Conservation (phyloP, 2,797 vertebrate species). For the Streptopelia turtur region DNA sequence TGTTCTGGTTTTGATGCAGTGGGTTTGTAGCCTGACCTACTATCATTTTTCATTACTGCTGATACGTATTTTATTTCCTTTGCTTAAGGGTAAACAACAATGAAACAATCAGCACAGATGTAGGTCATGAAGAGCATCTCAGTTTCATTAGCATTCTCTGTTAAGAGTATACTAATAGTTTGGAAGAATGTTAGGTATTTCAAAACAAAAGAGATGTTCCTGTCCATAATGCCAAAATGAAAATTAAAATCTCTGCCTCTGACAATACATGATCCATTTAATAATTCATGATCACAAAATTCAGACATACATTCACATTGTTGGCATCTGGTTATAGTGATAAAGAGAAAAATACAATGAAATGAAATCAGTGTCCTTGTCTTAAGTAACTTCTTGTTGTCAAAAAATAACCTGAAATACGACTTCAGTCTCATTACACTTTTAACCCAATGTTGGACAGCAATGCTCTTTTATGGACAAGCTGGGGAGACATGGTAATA, state of each 20-base stretch:
- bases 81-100: slow-evolving; percentile 66
- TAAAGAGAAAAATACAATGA: not conserved
- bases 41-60: slow-evolving; percentile 62
- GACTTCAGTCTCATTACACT: not conserved
- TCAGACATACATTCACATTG: not conserved
- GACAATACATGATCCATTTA: not conserved
- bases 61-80: slow-evolving; percentile 67
- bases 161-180: slow-evolving; percentile 7
- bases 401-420: not conserved
- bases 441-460: not conserved
- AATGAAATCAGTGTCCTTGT: not conserved
- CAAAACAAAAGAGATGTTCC: not conserved
- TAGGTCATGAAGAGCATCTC: slow-evolving; percentile 62
- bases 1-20: slow-evolving; percentile 54
- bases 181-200: slow-evolving; percentile 49
- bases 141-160: slow-evolving; percentile 54
- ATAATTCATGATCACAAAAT: not conserved
- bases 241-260: slow-evolving; percentile 2
- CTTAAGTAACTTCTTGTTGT: not conserved
- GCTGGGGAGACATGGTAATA: not conserved
- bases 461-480: not conserved
- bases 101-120: slow-evolving; percentile 70
- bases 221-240: slow-evolving; percentile 2
- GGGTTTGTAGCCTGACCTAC: slow-evolving; percentile 60
- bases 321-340: not conserved